Percentiles rank a stretch among this genome's conserved stretches.
phyloP scores from a whole-genome alignment of 92 coral and sea anemone species.

The Heteractis magnifica region DNA sequence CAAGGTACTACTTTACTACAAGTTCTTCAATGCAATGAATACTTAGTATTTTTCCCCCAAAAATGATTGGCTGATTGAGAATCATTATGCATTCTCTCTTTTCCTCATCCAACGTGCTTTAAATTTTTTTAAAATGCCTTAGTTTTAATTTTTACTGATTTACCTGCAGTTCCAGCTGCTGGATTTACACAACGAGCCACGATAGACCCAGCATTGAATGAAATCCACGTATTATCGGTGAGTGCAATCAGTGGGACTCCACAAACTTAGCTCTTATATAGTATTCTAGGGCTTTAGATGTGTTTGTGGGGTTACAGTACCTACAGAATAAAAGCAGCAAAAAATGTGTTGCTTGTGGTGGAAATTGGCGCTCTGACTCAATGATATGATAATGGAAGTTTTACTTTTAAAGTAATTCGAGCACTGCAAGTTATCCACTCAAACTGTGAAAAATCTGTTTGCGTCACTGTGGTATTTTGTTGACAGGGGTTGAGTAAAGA shows the following conservation, averaged over 20 bases:
- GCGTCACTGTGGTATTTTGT: not conserved
- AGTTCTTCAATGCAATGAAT: not conserved
- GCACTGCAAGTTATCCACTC: not conserved
- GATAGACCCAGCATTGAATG: constrained; percentile 85
- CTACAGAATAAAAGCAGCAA: too few species aligned
- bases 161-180: constrained; percentile 74
- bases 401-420: too few species aligned
- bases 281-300: too few species aligned
- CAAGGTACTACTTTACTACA: constrained; percentile 45
- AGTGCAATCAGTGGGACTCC: constrained; percentile 21
- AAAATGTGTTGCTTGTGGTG: too few species aligned
- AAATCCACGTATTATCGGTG: constrained; percentile 93
- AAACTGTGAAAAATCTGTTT: not conserved
- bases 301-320: too few species aligned
- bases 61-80: not conserved
- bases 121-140: not conserved
- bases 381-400: too few species aligned
- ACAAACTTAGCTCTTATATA: too few species aligned
- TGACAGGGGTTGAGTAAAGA: constrained; percentile 90
- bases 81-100: not conserved
- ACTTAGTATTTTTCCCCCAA: too few species aligned
- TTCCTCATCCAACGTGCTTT: not conserved
- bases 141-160: not conserved
- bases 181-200: constrained; percentile 99
- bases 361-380: too few species aligned